Conservation (phyloP, 1,140 invertebrate genomes). For the Anoplophora glabripennis region DNA sequence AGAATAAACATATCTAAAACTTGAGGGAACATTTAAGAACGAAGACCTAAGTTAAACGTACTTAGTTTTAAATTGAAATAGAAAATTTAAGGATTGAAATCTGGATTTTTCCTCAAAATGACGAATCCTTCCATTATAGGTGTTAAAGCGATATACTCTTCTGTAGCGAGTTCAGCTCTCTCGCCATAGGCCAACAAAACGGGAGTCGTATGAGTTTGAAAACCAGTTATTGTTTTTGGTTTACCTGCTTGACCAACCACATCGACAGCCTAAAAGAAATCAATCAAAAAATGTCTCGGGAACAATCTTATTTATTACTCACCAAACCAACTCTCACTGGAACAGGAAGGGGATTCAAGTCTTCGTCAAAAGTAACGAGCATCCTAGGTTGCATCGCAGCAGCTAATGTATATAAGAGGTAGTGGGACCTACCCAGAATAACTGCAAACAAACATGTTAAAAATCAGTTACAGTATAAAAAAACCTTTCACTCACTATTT, state of each 20-base stretch:
- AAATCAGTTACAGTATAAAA: not conserved
- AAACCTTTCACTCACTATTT: constrained; percentile 78
- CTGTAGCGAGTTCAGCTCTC: constrained; percentile 95
- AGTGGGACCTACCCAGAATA: constrained; percentile 94
- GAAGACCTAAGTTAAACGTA: too few species aligned
- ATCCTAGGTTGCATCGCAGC: constrained; percentile 98
- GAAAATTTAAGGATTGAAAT: constrained; percentile 53
- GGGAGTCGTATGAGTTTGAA: constrained; percentile 99
- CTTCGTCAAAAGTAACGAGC: constrained; percentile 99
- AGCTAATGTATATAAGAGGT: constrained; percentile 92
- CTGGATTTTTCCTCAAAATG: constrained; percentile 92
- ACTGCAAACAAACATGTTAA: constrained; percentile 58
- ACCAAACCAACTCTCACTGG: constrained; percentile 96
- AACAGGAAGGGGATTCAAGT: constrained; percentile 89
- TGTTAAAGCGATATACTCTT: constrained; percentile 93
- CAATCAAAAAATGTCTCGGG: not conserved
- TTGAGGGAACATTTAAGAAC: too few species aligned
- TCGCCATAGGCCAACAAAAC: constrained; percentile 96
- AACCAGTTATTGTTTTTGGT: constrained; percentile 99
- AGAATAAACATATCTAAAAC: too few species aligned
- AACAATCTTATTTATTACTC: constrained; percentile 30
- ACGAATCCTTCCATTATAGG: constrained; percentile 99
- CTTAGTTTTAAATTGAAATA: not conserved
- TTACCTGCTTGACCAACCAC: constrained; percentile 99
- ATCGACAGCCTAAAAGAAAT: constrained; percentile 80